A percentile compares a stretch with the other conserved stretches of the same genome.
Evolutionary conservation across 2,888 invertebrate species (phyloP).

Genomic region (Lacanobia oleracea): DNA sequence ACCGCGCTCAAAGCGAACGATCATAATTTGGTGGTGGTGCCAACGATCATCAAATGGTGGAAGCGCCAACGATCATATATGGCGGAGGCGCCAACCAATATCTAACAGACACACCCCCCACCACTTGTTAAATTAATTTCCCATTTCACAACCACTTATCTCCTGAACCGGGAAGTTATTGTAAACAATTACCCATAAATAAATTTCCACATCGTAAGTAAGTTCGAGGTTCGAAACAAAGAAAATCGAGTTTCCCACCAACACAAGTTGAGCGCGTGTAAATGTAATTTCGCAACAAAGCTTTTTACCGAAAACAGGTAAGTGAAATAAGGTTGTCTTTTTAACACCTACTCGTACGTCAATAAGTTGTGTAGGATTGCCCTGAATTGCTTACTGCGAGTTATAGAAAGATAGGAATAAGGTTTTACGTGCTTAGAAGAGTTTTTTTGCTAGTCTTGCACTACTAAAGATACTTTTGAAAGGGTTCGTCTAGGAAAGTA

Average conservation of each 20-base stretch:
- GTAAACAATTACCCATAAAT: conserved; percentile 71
- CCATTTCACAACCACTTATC: conserved; percentile 68
- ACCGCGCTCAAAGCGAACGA: conserved; percentile 39
- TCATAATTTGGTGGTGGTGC: conserved; percentile 31
- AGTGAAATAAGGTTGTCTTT: conserved; percentile 61
- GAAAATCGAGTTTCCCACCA: conserved; percentile 61
- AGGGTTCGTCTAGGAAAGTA: not conserved
- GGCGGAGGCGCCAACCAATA: conserved; percentile 41
- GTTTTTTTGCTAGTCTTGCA: not conserved
- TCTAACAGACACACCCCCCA: conserved; percentile 55
- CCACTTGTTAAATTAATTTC: conserved; percentile 72
- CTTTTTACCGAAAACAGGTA: conserved; percentile 59
- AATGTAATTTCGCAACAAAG: conserved; percentile 63
- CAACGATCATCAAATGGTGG: conserved; percentile 15
- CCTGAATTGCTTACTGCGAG: conserved; percentile 20
- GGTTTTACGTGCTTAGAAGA: conserved; percentile 4
- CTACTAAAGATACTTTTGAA: not conserved
- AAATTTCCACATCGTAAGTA: conserved; percentile 65
- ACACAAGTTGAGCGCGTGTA: conserved; percentile 63
- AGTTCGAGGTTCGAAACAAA: conserved; percentile 63
- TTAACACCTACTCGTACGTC: conserved; percentile 37
- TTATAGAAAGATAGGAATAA: conserved; percentile 8
- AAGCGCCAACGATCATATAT: conserved; percentile 27
- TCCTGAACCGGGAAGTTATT: conserved; percentile 67
- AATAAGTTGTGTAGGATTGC: conserved; percentile 41